Base-by-base conservation (phyloP, 2,797 vertebrate genomes). In the Enteromius unitaeniatus region DNA sequence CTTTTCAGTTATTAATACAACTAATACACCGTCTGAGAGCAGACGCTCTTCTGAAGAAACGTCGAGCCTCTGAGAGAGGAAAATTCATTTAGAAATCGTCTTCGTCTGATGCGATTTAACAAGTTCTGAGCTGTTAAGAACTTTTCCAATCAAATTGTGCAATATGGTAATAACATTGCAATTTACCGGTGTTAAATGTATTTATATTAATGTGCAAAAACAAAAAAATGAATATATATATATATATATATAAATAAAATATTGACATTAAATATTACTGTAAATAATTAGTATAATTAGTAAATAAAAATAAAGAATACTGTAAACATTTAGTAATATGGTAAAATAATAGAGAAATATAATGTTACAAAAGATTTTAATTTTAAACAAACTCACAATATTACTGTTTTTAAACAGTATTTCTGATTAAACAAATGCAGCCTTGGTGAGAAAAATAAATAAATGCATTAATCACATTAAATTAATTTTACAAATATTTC, bases 1-100 rank as follows among this genome's bases (percentile, higher is more conserved):
- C n/a, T 23, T 78, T 68, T 23, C 11, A 11, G 83, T 74, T 55
- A 80, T 74, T 75, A 53, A 79, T 79, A 73, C 40, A 37, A 58
- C 6, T 26, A 2, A 19, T 28, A 28, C 58, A 6, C 1, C 11
- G 13, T 6, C 31, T 26, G 40, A 64, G 45, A 79, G 53, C 40
- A 11, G 26, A 10, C 11, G 26, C 31, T 10, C 60, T 26, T 70
- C 64, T 15, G 11, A 19, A 68, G 51, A 60, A 60, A 76, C 9
- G 0, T 69, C 15, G 0, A 53, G 64, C 31, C 3, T 0, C 13
- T 17, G 7, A 31, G 47, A 74, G 7, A 31, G 23, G 21, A 40
- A 42, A 3, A 23, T 26, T 26, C 1, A 11, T 51, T 49, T 10
- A 28, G 19, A 51, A 75, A 75, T 11, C 8, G 2, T 55, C 31